Percentiles rank a stretch among this genome's conserved stretches.
These are phyloP conservation scores for Enoplolaimus lenunculus DNA, from an alignment of 2,888 invertebrate genomes.

Conservation along the genomic window DNA sequence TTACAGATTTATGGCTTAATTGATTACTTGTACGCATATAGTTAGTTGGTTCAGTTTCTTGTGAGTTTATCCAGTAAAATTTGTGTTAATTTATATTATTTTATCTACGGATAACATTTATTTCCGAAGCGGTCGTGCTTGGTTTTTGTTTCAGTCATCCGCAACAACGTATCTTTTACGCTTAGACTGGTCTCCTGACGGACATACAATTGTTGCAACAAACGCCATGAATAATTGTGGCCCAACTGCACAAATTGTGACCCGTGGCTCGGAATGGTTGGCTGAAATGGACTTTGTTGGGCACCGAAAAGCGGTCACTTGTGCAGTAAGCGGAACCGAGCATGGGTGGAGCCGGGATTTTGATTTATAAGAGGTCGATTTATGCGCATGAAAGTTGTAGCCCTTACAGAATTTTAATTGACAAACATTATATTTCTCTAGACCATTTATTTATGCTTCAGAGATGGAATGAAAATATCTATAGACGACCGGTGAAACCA, in stretches of 20 bases:
- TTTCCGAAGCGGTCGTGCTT: no score
- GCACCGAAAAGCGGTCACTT: constrained; percentile 87
- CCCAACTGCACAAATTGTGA: constrained; percentile 85
- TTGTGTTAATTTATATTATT: no score
- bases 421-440: no score
- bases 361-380: no score
- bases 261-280: constrained; percentile 68
- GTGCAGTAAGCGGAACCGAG: constrained; percentile 53
- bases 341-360: no score
- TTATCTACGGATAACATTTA: no score
- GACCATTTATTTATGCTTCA: background rate
- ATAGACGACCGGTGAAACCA: background rate
- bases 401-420: no score
- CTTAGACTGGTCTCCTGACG: constrained; percentile 94
- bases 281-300: constrained; percentile 93
- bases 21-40: no score
- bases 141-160: constrained; percentile 48
- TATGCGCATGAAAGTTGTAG: no score
- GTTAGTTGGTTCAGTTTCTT: no score
- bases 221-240: constrained; percentile 98
- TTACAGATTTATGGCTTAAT: no score
- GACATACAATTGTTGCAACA: constrained; percentile 81
- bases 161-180: constrained; percentile 82
- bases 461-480: background rate
- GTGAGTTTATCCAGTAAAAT: no score